Percentiles rank a stretch among this genome's conserved stretches.
Evolutionary conservation across 2,888 invertebrate genomes (phyloP).

Genomic region (Torymus aiolomorphi): DNA sequence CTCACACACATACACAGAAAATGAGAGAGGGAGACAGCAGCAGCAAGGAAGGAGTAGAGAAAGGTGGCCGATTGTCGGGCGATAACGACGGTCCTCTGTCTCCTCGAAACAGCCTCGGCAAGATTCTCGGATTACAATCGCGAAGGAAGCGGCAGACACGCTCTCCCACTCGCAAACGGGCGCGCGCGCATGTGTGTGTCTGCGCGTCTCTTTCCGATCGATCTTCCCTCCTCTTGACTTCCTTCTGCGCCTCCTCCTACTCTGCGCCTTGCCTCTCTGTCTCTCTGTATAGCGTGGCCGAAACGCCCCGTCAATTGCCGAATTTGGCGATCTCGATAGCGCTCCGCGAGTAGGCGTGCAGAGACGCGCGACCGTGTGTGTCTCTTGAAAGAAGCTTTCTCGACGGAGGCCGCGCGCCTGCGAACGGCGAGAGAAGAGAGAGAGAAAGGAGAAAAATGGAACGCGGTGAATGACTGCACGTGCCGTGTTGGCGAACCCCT

Average conservation of each 20-base stretch:
- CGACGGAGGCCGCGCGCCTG: not conserved
- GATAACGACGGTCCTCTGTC: slow-evolving; percentile 40
- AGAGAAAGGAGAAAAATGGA: slow-evolving; percentile 35
- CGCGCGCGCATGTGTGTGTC: not conserved
- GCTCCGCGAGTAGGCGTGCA: slow-evolving; percentile 28
- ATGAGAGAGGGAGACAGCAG: not conserved
- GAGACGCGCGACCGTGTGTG: not conserved
- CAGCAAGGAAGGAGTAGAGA: slow-evolving; percentile 18
- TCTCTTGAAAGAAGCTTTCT: not conserved
- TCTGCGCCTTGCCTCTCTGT: slow-evolving; percentile 27
- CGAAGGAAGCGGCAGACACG: not conserved
- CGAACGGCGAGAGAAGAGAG: slow-evolving; percentile 14
- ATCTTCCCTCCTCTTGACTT: slow-evolving; percentile 25
- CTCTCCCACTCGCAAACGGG: not conserved
- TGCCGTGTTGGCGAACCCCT: slow-evolving; percentile 36
- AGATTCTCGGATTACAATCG: slow-evolving; percentile 51
- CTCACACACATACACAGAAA: not conserved
- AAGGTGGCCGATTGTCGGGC: slow-evolving; percentile 41
- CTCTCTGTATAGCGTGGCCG: slow-evolving; percentile 30
- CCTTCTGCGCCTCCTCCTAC: not conserved
- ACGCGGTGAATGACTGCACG: slow-evolving; percentile 52
- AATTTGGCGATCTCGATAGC: slow-evolving; percentile 49
- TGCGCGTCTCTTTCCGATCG: slow-evolving; percentile 29
- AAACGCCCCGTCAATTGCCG: slow-evolving; percentile 50
- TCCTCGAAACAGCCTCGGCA: slow-evolving; percentile 37